These are phyloP conservation scores for Ypsolopha scabrella DNA, from an alignment of 2,888 invertebrate species.

Conservation along the genomic window DNA sequence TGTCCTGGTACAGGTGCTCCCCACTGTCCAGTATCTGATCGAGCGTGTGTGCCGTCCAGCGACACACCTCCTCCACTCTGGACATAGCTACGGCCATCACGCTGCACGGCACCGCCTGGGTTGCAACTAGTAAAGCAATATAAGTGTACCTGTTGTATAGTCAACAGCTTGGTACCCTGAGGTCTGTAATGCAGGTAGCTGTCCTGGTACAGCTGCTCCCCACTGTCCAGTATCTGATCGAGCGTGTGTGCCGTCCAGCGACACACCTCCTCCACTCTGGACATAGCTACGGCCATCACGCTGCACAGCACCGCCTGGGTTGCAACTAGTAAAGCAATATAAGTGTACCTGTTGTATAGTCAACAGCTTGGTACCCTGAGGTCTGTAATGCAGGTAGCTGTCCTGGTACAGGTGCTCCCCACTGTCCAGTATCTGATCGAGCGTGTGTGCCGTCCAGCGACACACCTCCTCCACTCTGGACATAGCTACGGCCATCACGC, in stretches of 20 bases:
- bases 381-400: slow-evolving; percentile 66
- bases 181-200: slow-evolving; percentile 68
- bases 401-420: slow-evolving; percentile 73
- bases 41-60: slow-evolving; percentile 66
- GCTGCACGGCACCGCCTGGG: slow-evolving; percentile 49
- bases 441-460: slow-evolving; percentile 62
- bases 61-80: slow-evolving; percentile 59
- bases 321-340: too few relatives aligned
- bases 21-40: slow-evolving; percentile 68
- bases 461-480: slow-evolving; percentile 62
- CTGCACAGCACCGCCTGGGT: slow-evolving; percentile 50
- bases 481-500: slow-evolving; percentile 68
- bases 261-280: slow-evolving; percentile 59
- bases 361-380: slow-evolving; percentile 23
- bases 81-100: slow-evolving; percentile 69
- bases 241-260: slow-evolving; percentile 65
- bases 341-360: slow-evolving; percentile 49
- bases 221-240: slow-evolving; percentile 66
- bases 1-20: slow-evolving; percentile 72
- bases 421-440: slow-evolving; percentile 66
- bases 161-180: slow-evolving; percentile 16
- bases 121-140: too few relatives aligned
- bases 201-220: slow-evolving; percentile 72
- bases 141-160: slow-evolving; percentile 52
- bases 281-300: slow-evolving; percentile 68